Base-by-base conservation (phyloP, 2,797 vertebrate species). In the Onychomys torridus region DNA sequence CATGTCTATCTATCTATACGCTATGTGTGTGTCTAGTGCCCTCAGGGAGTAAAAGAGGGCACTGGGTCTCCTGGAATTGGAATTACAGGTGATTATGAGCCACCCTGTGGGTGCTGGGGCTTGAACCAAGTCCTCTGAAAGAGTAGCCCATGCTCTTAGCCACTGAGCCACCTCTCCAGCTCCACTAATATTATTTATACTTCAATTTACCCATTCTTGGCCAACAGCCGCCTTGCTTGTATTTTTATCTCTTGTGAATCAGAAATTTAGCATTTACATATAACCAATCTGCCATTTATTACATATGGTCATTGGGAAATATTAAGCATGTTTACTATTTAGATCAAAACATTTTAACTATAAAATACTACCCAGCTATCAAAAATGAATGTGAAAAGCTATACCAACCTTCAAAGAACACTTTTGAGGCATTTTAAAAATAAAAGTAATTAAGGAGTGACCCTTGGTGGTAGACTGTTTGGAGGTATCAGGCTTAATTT, bases 201-300 rank as follows among this genome's bases (percentile, higher is more conserved):
- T 73, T 84, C 55, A 81, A 23, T 79, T 55, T 92, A 34, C 29
- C 25, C 43, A 55, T 61, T 37, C 23, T 96, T 76, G 43, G 34
- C 25, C 76, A 49, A 8, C 29, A 11, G 19, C 25, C 83, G 10
- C 49, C 43, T 87, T 84, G 13, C 69, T 82, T 89, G 37, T 78
- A 73, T 84, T 84, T 57, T 84, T 57, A 27, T 37, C 63, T 89
- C 55, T 69, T 83, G 23, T 82, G 49, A 14, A 32, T 63, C 29
- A 59, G 29, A 93, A 87, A 29, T 90, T 87, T 87, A 90, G 29
- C n/a, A 19, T 37, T 93, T 87, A 77, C 81, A 52, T 87, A 52
- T 93, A 90, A 81, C 69, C 65, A 61, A 86, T 90, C 52, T 85
- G 86, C 61, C 71, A 23, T 78, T 21, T 95, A 49, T 88, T 83